phyloP scores from a whole-genome alignment of 2,797 vertebrate genomes.

The Phaenicophaeus curvirostris region DNA sequence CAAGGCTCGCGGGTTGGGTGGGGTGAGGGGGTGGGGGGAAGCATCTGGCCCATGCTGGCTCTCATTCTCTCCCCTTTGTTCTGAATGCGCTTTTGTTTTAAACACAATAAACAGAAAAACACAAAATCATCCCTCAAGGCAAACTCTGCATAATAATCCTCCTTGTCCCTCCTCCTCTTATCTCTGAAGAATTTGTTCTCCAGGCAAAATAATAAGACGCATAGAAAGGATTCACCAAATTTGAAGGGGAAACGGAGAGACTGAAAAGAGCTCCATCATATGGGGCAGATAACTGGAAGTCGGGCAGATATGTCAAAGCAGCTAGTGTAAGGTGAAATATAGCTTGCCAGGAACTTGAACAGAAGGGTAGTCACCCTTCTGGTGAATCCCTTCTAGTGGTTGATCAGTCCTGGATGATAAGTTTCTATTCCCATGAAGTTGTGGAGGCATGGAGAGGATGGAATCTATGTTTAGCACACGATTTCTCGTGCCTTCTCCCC shows the following conservation, averaged over 20 bases:
- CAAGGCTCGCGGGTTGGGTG: not conserved
- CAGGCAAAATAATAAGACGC: constrained; percentile 45
- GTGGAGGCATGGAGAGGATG: not conserved
- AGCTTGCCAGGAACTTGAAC: not conserved
- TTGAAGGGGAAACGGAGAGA: not conserved
- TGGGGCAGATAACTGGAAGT: not conserved
- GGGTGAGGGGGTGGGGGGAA: not conserved
- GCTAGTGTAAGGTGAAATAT: not conserved
- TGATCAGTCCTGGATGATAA: not conserved
- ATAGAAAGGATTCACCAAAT: not conserved
- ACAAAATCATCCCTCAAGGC: constrained; percentile 53
- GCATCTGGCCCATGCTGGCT: constrained; percentile 24
- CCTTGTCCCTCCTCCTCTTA: constrained; percentile 37
- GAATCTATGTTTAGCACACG: not conserved
- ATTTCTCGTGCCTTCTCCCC: not conserved
- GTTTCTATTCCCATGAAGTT: not conserved
- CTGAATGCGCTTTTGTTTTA: constrained; percentile 57
- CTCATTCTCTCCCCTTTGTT: constrained; percentile 47
- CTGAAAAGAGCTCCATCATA: not conserved
- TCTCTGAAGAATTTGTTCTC: constrained; percentile 65
- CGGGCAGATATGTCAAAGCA: not conserved
- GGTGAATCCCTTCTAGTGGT: not conserved
- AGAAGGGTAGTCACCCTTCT: not conserved
- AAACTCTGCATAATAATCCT: constrained; percentile 34
- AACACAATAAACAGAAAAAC: constrained; percentile 46